phyloP scores from a whole-genome alignment of 2,113 vertebrate genomes.

The Lasiurus cinereus region DNA sequence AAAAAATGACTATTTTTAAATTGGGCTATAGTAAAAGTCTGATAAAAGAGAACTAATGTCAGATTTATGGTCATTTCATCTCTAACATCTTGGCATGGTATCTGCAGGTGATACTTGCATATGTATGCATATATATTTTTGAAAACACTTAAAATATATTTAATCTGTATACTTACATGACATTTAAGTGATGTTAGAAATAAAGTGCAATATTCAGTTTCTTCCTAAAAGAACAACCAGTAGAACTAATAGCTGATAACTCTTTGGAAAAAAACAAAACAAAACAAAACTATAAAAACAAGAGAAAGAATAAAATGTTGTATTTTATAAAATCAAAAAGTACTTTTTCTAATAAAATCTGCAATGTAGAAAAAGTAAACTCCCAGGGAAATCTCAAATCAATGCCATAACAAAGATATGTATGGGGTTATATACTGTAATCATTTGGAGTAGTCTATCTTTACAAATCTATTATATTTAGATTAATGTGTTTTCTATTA shows the following conservation, averaged over 20 bases:
- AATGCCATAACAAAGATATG: background rate
- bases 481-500: background rate
- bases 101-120: background rate
- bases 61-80: background rate
- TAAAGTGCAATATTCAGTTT: background rate
- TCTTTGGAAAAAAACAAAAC: background rate
- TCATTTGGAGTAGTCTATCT: background rate
- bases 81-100: background rate
- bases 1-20: background rate
- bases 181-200: background rate
- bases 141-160: background rate
- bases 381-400: background rate
- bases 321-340: background rate
- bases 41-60: background rate
- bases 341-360: background rate
- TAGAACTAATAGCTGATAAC: background rate
- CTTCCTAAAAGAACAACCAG: background rate
- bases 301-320: background rate
- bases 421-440: background rate
- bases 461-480: background rate
- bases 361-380: background rate
- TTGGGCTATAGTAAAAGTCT: background rate
- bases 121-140: background rate
- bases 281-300: background rate
- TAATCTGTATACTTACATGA: background rate